Base-by-base conservation (phyloP, 2,113 vertebrate genomes). In the Delphinapterus leucas region DNA sequence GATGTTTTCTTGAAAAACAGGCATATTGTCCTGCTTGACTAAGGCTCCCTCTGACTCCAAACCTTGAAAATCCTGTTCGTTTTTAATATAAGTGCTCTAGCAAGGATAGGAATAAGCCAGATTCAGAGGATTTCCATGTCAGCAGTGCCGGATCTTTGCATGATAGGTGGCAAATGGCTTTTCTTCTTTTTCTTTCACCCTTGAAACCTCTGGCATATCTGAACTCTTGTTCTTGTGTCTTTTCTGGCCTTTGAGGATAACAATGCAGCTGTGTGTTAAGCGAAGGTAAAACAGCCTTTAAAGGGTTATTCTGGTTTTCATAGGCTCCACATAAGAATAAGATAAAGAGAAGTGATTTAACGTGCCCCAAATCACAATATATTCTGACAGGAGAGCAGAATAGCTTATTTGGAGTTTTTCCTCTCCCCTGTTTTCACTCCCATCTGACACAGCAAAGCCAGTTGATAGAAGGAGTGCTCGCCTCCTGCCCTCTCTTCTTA, bases 201-300 rank as follows among this genome's bases (percentile, higher is more conserved):
- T 90, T 15, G 38, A 47, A 93, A 47, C 47, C 47, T 53, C 55
- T 67, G 60, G 20, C 58, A 36, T 28, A 53, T 23, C 84, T 96
- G 96, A 96, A 80, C 53, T 96, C 77, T 87, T 89, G 58, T 65
- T 82, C 88, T 63, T 31, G 5, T 0, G 1, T 92, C 71, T 92
- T 70, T 71, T n/a, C 60, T 90, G 80, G 65, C 49, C 74, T 95
- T 88, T 80, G 76, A 96, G 80, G 65, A 84, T 92, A 83, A 67
- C 55, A 88, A 67, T 67, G 44, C 55, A 65, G 28, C 70, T 84
- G 31, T 33, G 1, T 67, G 36, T 61, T 87, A 95, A 70, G 79
- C 25, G 68, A 79, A 83, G 68, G 36, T 95, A 17, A 86, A 73
- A 53, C 14, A 73, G 28, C 13, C 67, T 85, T 92, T 55, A 81